These are phyloP conservation scores for Drosophila antonietae DNA, from an alignment of 2,888 invertebrate genomes.

Conservation along the genomic window DNA sequence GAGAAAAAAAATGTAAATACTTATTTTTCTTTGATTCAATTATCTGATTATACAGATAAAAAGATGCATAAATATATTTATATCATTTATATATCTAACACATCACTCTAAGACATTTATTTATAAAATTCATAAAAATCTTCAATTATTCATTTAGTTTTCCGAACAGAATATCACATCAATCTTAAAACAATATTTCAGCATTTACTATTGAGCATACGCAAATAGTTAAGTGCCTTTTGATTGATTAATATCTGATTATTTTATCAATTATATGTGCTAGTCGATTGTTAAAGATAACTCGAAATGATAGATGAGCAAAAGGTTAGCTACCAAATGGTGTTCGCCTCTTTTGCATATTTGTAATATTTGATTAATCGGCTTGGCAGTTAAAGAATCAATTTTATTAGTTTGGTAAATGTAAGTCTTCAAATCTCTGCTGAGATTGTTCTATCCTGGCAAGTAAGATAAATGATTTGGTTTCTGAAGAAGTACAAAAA, in stretches of 20 bases:
- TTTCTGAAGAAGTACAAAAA: neutral
- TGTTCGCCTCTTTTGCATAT: neutral
- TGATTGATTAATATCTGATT: conserved; percentile 8
- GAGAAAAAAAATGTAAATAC: too few relatives aligned
- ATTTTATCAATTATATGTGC: conserved; percentile 1
- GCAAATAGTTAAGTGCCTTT: conserved; percentile 1
- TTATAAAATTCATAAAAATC: neutral
- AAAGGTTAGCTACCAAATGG: neutral
- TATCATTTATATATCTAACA: neutral
- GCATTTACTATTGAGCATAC: neutral
- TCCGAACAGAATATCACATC: neutral
- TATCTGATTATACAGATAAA: neutral
- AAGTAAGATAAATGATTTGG: neutral
- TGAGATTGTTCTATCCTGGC: neutral
- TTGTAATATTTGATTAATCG: neutral
- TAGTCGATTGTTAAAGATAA: conserved; percentile 1
- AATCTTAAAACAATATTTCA: neutral
- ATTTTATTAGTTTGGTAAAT: too few relatives aligned
- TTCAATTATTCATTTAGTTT: neutral
- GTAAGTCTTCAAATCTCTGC: neutral
- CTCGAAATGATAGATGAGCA: conserved; percentile 5
- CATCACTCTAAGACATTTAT: neutral
- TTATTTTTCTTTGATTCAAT: neutral
- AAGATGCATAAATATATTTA: neutral
- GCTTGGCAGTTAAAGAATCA: neutral